Evolutionary conservation across 2,888 invertebrate genomes (phyloP), one percentile per base, ranked within the genome.

Genomic region (Actias luna): DNA sequence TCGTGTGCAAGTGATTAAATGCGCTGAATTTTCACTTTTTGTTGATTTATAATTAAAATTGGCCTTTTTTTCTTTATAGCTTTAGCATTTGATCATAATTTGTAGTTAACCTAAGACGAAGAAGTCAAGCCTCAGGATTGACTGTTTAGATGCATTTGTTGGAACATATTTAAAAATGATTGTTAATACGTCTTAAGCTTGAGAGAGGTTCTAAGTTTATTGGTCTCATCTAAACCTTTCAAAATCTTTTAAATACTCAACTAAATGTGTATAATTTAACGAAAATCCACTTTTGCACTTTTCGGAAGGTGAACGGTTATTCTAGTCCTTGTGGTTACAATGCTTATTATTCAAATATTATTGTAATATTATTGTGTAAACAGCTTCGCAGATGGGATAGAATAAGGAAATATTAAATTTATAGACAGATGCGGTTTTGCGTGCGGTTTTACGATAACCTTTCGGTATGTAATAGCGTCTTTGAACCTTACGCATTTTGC

Each of bases 271-370:
- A 22, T 16, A 55, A 29, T 55, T 5, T 3, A 29, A 29, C 55
- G 29, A 7, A 27, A 73, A 71, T 67, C 73, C 70, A 65, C 82
- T 77, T 83, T 84, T 12, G 46, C 46, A 25, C 25, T 85, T 85
- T 84, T 77, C 75, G 78, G 76, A 77, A 76, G 80, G 80, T 80
- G 83, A 82, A 82, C 78, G 80, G 76, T 77, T 81, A 83, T 80
- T 83, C 75, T 76, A 67, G 66, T 69, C 76, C 31, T 46, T 86
- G 84, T 82, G 85, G 85, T 87, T 85, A 83, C 82, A 81, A 67
- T 73, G 74, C 77, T 83, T 84, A 80, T 82, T 82, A 80, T 82
- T 80, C 76, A 31, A 59, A 50, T 67, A 72, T 72, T 76, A 73
- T 83, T 78, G 79, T 82, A 82, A 79, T 78, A 71, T 76, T 79